Evolutionary conservation across 2,113 vertebrate genomes (phyloP), one percentile per base, ranked within the genome.

Genomic region (Riparia riparia): DNA sequence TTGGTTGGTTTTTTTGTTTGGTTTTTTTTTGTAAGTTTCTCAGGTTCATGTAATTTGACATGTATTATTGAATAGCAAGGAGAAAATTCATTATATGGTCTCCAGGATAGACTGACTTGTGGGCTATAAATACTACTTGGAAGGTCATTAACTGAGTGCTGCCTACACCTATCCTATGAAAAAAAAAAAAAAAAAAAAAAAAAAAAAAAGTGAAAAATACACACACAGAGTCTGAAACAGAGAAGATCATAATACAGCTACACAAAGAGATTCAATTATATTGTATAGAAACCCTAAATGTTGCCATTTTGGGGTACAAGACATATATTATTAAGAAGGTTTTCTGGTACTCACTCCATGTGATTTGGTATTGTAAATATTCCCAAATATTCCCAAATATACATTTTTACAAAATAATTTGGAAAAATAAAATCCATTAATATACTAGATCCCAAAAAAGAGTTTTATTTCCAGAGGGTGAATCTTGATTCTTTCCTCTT

Each of bases 381-480:
- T 82, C 6, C 1, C 37, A 68, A 53, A 14, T 37, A 8, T n/a
- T n/a, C n/a, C n/a, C n/a, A n/a, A n/a, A n/a, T 12, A 31, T 54
- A 3, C 8, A 25, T 56, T 60, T 91, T 37, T 51, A 57, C n/a
- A 45, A 73, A 57, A 5, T 22, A 12, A 49, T 45, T 54, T 66
- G 10, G 41, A 86, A 89, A 26, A 86, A 65, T 28, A 47, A 5
- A 82, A 89, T 60, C 24, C 18, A 37, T 39, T 29, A 50, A 42
- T 47, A 78, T 41, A 42, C 4, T 29, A 1, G 9, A 18, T 50
- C 1, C 57, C 12, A 2, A 3, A 12, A 58, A 5, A n/a, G 1
- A 12, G 34, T 45, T 65, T 3, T 45, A 10, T 57, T 73, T n/a
- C 20, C 25, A 50, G 41, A 80, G 8, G 37, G 28, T 31, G 20